phyloP scores from a whole-genome alignment of 1,140 invertebrate genomes.

The Heliconius melpomene region DNA sequence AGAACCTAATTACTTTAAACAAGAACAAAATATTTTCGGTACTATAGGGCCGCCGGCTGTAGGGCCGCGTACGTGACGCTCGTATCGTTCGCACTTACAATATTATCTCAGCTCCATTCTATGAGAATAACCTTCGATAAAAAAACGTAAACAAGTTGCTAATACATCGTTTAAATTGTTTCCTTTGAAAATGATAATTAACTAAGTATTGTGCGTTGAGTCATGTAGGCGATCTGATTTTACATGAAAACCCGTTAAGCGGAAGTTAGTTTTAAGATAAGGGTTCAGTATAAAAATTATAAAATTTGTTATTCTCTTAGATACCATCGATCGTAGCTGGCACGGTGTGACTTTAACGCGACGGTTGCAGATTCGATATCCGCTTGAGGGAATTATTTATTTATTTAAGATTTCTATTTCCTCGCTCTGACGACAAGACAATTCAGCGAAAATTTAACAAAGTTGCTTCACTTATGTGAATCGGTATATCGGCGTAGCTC shows the following conservation, averaged over 20 bases:
- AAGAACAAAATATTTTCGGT: neutral
- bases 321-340: no score
- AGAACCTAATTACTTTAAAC: no score
- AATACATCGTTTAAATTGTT: neutral
- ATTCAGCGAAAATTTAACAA: no score
- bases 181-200: neutral
- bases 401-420: no score
- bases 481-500: no score
- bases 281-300: neutral
- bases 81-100: conserved; percentile 10
- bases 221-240: neutral
- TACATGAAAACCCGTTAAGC: neutral
- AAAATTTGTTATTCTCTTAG: no score
- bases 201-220: neutral
- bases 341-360: no score
- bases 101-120: conserved; percentile 3
- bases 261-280: neutral
- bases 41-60: neutral
- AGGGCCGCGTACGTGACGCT: conserved; percentile 15
- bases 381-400: no score
- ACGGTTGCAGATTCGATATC: no score
- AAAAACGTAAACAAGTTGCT: conserved; percentile 24
- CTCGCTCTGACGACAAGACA: no score
- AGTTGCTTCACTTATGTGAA: no score
- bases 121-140: conserved; percentile 19